These are phyloP conservation scores for Zygothrica quintamaculata DNA, from an alignment of 2,888 invertebrate genomes.

Conservation along the genomic window DNA sequence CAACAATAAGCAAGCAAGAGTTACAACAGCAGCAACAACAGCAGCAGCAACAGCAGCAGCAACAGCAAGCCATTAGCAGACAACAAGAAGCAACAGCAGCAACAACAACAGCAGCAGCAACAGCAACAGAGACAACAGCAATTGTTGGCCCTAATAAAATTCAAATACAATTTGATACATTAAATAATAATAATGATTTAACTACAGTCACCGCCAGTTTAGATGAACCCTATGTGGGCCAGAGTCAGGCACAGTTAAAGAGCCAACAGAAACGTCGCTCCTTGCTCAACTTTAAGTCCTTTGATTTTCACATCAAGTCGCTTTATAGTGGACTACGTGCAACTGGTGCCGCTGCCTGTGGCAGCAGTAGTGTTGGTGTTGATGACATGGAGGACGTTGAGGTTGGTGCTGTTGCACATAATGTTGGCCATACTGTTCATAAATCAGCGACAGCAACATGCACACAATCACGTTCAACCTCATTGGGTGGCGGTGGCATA, in stretches of 20 bases:
- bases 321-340: conserved; percentile 82
- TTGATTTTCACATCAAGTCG: conserved; percentile 84
- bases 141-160: conserved; percentile 46
- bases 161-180: conserved; percentile 50
- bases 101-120: conserved; percentile 65
- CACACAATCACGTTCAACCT: conserved; percentile 57
- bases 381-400: no score
- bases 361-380: no score
- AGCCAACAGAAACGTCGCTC: conserved; percentile 64
- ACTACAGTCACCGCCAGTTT: conserved; percentile 17
- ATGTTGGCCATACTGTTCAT: no score
- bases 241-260: conserved; percentile 1
- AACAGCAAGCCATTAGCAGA: no score
- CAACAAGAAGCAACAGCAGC: conserved; percentile 67
- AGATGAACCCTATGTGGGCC: conserved; percentile 25
- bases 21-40: conserved; percentile 77
- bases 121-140: conserved; percentile 38
- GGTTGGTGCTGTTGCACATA: no score
- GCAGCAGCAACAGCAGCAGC: conserved; percentile 46
- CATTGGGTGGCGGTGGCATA: conserved; percentile 35
- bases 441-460: conserved; percentile 43
- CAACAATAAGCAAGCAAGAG: conserved; percentile 84
- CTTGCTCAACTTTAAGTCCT: conserved; percentile 83
- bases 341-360: not conserved
- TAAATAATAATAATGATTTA: conserved; percentile 75